Conservation (phyloP, 2,888 invertebrate genomes). For the Rhamphomyia laevipes region DNA sequence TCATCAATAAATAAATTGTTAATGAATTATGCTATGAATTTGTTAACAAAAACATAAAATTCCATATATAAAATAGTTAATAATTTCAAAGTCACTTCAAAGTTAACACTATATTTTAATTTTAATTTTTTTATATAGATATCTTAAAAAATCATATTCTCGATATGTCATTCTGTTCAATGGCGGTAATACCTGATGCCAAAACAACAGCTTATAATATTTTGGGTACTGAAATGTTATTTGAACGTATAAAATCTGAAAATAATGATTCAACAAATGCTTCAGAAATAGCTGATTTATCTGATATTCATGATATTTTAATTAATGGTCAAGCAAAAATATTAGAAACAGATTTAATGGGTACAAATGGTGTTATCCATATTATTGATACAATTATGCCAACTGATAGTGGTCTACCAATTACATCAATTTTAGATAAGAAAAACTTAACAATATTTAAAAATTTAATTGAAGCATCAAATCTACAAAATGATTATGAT, state of each 20-base stretch:
- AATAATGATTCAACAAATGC: conserved; percentile 40
- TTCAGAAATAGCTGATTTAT: conserved; percentile 40
- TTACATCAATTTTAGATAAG: conserved; percentile 41
- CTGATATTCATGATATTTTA: conserved; percentile 41
- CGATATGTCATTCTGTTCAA: conserved; percentile 52
- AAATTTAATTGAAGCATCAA: conserved; percentile 42
- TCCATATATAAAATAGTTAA: too few species aligned
- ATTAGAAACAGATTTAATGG: conserved; percentile 48
- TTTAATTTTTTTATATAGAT: conserved; percentile 33
- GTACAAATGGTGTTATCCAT: conserved; percentile 62
- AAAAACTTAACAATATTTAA: conserved; percentile 50
- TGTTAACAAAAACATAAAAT: too few species aligned
- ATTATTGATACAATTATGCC: conserved; percentile 53
- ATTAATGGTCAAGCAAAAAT: conserved; percentile 48
- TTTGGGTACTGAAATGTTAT: conserved; percentile 31
- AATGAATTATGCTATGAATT: too few species aligned
- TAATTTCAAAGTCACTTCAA: too few species aligned
- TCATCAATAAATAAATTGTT: too few species aligned
- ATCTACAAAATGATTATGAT: conserved; percentile 43
- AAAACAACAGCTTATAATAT: conserved; percentile 35
- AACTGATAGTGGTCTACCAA: conserved; percentile 43
- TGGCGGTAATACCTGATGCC: conserved; percentile 42
- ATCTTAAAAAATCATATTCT: conserved; percentile 55
- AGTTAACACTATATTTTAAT: too few species aligned
- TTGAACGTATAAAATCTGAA: conserved; percentile 34